phyloP scores from a whole-genome alignment of 2,797 vertebrate genomes.

The Hypotaenidia philippensis region DNA sequence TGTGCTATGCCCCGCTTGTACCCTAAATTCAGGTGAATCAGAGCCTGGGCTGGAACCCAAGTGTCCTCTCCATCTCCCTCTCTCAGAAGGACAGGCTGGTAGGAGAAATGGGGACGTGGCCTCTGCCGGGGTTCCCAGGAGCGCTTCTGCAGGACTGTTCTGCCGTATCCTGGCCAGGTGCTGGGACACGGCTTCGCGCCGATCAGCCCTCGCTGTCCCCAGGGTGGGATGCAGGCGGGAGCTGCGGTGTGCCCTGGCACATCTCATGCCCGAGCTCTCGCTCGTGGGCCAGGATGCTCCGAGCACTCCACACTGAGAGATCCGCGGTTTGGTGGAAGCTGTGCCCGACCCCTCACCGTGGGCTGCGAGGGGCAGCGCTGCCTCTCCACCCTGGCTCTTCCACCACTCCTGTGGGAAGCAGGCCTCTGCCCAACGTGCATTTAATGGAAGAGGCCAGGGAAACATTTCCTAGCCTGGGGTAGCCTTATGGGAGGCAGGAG shows the following conservation, averaged over 20 bases:
- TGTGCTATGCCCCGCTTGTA: neutral
- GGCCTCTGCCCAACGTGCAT: neutral
- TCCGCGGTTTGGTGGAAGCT: neutral
- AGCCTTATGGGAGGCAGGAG: neutral
- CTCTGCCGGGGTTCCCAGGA: neutral
- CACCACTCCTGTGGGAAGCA: rapidly evolving
- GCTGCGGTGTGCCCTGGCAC: rapidly evolving
- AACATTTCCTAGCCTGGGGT: neutral
- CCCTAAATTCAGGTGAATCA: rapidly evolving
- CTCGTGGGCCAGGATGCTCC: rapidly evolving
- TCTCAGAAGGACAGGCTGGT: neutral
- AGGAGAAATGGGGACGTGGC: neutral
- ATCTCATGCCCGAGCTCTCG: rapidly evolving
- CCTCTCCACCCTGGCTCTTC: neutral
- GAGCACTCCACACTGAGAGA: rapidly evolving
- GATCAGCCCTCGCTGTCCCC: rapidly evolving
- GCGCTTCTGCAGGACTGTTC: neutral
- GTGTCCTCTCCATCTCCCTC: neutral
- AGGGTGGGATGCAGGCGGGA: rapidly evolving
- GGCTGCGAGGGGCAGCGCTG: neutral
- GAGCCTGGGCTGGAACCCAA: neutral
- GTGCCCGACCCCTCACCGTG: rapidly evolving
- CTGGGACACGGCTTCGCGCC: rapidly evolving
- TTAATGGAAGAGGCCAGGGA: neutral
- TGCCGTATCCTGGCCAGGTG: rapidly evolving